phyloP scores from a whole-genome alignment of 2,113 vertebrate genomes.

The Phainopepla nitens region DNA sequence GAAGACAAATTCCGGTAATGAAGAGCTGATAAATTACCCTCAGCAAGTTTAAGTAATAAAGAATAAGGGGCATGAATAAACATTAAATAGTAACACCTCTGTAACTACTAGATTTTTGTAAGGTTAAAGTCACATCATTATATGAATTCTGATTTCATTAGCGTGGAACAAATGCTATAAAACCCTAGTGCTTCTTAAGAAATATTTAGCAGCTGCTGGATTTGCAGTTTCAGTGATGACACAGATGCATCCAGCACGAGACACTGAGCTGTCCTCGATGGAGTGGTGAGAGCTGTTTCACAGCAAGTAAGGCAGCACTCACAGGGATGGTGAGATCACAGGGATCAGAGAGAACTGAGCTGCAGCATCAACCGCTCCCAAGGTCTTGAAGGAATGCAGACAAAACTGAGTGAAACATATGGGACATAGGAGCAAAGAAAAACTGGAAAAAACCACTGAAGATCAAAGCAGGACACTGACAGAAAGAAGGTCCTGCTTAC shows the following conservation, averaged over 20 bases:
- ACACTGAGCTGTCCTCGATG: neutral
- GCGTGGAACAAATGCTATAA: neutral
- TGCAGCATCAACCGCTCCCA: neutral
- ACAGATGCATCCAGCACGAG: neutral
- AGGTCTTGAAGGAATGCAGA: neutral
- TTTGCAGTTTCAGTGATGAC: neutral
- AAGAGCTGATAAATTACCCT: neutral
- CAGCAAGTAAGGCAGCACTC: neutral
- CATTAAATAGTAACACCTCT: neutral
- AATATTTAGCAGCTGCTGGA: neutral
- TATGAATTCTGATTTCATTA: neutral
- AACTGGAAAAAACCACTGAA: neutral
- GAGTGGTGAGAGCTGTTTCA: neutral
- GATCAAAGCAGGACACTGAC: neutral
- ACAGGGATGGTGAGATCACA: too few species aligned
- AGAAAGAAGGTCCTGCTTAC: neutral
- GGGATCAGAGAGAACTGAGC: neutral
- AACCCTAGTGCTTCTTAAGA: neutral
- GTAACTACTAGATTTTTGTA: neutral
- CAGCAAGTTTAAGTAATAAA: neutral
- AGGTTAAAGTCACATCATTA: neutral
- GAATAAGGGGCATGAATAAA: neutral
- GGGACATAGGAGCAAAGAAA: neutral
- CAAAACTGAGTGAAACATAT: accelerated
- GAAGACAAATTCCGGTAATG: neutral